These are phyloP conservation scores for Imbricaverruca yamaguchii DNA, from an alignment of 2,888 invertebrate genomes.

Conservation along the genomic window DNA sequence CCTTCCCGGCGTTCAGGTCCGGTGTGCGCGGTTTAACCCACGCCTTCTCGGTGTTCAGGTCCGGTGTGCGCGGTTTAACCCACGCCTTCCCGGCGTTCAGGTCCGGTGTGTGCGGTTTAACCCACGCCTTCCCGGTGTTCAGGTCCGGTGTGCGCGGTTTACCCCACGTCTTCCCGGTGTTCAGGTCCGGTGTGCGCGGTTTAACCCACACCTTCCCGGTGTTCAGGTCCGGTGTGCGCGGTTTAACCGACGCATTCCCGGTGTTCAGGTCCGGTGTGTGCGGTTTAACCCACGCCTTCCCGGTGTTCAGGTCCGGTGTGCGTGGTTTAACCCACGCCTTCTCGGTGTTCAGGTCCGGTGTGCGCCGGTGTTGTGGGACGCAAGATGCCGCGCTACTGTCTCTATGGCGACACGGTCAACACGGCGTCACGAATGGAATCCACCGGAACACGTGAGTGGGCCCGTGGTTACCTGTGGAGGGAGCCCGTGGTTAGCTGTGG, in stretches of 20 bases:
- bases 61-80: too few species aligned
- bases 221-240: too few species aligned
- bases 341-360: slow-evolving; percentile 66
- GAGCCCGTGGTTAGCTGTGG: too few species aligned
- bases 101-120: slow-evolving; percentile 68
- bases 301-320: slow-evolving; percentile 72
- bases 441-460: slow-evolving; percentile 61
- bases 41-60: too few species aligned
- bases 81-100: too few species aligned
- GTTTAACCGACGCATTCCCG: too few species aligned
- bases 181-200: slow-evolving; percentile 75
- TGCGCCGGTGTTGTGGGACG: slow-evolving; percentile 87
- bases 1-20: slow-evolving; percentile 65
- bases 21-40: slow-evolving; percentile 57
- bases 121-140: too few species aligned
- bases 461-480: too few species aligned
- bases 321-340: slow-evolving; percentile 39
- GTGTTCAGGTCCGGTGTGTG: slow-evolving; percentile 72
- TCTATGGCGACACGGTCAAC: slow-evolving; percentile 89
- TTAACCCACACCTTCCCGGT: too few species aligned
- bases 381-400: slow-evolving; percentile 87
- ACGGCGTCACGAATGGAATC: slow-evolving; percentile 83
- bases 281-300: too few species aligned
- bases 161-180: too few species aligned
- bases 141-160: too few species aligned